These are phyloP conservation scores for Drosophila punjabiensis DNA, from an alignment of 1,140 invertebrate species.

Conservation along the genomic window DNA sequence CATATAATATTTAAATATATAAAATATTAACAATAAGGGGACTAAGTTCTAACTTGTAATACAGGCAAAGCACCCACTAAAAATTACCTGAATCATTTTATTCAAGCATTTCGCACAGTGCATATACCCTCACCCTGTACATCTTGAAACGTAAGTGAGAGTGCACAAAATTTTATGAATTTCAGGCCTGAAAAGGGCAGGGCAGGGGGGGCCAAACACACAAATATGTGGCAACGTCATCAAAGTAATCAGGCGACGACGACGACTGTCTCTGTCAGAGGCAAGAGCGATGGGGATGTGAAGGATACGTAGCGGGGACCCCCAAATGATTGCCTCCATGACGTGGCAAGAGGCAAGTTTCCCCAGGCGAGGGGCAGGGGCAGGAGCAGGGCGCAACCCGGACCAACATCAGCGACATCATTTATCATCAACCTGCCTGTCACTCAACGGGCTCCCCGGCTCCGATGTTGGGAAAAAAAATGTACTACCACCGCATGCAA, in stretches of 20 bases:
- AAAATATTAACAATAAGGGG: not conserved
- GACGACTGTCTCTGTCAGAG: slow-evolving; percentile 71
- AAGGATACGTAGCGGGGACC: slow-evolving; percentile 29
- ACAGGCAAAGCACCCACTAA: not conserved
- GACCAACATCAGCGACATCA: slow-evolving; percentile 83
- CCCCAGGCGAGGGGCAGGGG: not conserved
- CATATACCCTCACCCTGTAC: slow-evolving; percentile 6
- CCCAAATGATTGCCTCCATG: slow-evolving; percentile 80
- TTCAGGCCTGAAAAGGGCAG: slow-evolving; percentile 8
- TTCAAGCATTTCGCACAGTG: not conserved
- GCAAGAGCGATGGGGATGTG: slow-evolving; percentile 57
- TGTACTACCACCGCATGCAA: slow-evolving; percentile 53
- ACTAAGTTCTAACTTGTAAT: not conserved
- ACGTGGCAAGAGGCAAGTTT: slow-evolving; percentile 63
- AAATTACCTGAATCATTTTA: too few species aligned
- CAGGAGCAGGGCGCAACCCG: slow-evolving; percentile 35
- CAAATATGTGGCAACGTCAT: slow-evolving; percentile 82
- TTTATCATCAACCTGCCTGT: slow-evolving; percentile 85
- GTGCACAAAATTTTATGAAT: slow-evolving; percentile 67
- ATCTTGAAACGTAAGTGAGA: slow-evolving; percentile 52
- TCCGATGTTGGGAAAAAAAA: slow-evolving; percentile 19
- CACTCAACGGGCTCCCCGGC: slow-evolving; percentile 65
- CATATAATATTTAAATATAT: not conserved
- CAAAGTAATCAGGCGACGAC: slow-evolving; percentile 79
- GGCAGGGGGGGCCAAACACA: slow-evolving; percentile 26